Conservation (phyloP, 2,888 invertebrate species). For the Portevinia maculata region DNA sequence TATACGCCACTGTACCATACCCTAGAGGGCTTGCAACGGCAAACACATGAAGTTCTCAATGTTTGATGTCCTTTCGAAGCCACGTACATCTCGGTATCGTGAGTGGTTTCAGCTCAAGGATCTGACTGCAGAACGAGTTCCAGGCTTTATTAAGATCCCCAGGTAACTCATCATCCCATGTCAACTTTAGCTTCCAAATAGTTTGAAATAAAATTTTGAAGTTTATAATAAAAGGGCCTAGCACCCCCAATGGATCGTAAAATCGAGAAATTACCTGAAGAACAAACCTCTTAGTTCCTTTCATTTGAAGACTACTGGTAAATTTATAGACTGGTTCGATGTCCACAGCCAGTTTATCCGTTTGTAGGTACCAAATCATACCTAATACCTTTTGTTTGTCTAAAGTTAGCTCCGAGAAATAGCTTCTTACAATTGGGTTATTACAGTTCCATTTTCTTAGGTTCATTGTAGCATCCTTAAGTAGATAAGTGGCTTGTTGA, state of each 20-base stretch:
- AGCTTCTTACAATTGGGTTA: background rate
- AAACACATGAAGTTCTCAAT: background rate
- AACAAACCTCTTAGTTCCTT: slow-evolving; percentile 9
- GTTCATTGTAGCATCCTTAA: slow-evolving; percentile 10
- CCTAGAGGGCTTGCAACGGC: slow-evolving; percentile 1
- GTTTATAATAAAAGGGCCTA: slow-evolving; percentile 6
- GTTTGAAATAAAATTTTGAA: slow-evolving; percentile 17
- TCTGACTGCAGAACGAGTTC: background rate
- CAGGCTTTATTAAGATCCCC: background rate
- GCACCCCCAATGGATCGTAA: slow-evolving; percentile 17
- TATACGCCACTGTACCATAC: slow-evolving; percentile 11
- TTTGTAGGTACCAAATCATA: slow-evolving; percentile 23
- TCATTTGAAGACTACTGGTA: background rate
- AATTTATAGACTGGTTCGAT: slow-evolving; percentile 2
- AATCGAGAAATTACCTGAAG: slow-evolving; percentile 27
- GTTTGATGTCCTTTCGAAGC: background rate
- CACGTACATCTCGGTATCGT: slow-evolving; percentile 1
- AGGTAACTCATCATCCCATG: slow-evolving; percentile 20
- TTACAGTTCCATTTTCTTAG: slow-evolving; percentile 36
- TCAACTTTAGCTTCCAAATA: slow-evolving; percentile 12
- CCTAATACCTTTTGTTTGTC: slow-evolving; percentile 16
- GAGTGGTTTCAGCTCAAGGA: background rate
- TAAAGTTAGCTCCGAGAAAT: background rate
- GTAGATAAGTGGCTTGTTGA: slow-evolving; percentile 2
- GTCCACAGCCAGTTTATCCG: slow-evolving; percentile 30